Evolutionary conservation across 2,797 vertebrate genomes (phyloP).

Genomic region (Linurgus olivaceus): DNA sequence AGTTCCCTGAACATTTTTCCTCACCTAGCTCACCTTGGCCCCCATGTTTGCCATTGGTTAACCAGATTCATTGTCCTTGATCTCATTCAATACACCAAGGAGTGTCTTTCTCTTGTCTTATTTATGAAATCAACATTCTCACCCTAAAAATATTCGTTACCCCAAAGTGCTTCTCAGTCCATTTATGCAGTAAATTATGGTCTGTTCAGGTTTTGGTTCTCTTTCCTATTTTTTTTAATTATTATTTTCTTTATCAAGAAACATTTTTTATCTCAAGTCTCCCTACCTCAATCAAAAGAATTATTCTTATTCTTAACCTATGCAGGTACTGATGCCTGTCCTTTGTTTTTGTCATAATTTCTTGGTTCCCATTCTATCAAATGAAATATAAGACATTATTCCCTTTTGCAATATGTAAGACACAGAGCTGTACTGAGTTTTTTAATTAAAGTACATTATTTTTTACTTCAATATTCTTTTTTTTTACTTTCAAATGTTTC

Average conservation of each 20-base stretch:
- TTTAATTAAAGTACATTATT: not conserved
- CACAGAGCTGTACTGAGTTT: not conserved
- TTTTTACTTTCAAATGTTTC: not conserved
- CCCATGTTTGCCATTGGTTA: fast-evolving
- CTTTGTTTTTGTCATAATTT: not conserved
- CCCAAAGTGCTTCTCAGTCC: not conserved
- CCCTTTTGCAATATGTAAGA: not conserved
- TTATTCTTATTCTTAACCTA: not conserved
- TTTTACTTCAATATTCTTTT: not conserved
- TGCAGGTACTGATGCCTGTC: not conserved
- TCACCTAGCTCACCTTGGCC: not conserved
- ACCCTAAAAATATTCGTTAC: not conserved
- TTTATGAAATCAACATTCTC: not conserved
- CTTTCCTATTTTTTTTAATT: not conserved
- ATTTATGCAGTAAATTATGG: not conserved
- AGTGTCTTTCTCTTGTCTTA: not conserved
- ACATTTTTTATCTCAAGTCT: not conserved
- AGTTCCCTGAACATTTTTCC: not conserved
- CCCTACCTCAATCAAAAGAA: not conserved
- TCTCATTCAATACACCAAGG: not conserved
- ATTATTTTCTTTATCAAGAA: not conserved
- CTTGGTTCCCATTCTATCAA: not conserved
- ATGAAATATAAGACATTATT: not conserved
- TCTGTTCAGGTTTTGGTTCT: not conserved
- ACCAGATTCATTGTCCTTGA: not conserved